Evolutionary conservation across 2,888 invertebrate species (phyloP), one percentile per base, ranked within the genome.

Genomic region (Teleiodes luculella): DNA sequence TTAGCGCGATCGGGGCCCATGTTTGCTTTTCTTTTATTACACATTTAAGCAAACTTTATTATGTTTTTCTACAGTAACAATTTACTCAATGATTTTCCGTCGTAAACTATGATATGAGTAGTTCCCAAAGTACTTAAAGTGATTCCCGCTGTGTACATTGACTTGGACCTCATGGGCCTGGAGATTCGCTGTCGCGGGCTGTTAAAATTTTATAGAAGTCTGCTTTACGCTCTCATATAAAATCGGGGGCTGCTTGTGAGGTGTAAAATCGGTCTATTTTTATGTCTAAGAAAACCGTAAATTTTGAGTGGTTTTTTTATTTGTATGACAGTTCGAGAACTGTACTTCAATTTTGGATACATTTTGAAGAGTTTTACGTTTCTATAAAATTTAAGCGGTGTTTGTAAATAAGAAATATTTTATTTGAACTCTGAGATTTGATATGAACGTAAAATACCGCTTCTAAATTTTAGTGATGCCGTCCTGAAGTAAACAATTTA

Each of bases 191-290:
- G 71, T 72, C 72, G 70, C 63, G 72, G 64, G 64, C 73, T 70
- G 77, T 86, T 82, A 84, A 85, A 80, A 65, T 80, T 83, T 86
- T 86, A 86, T 86, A 80, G 84, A 76, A 78, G 73, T 65, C 69
- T 71, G 60, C 69, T 81, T 86, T 85, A 86, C 72, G 79, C 61
- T 62, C 62, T 62, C 74, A 67, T 78, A 85, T 84, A 85, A 85
- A 83, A 82, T 78, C 74, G 70, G 78, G 72, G 69, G 76, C 72
- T 75, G 69, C 75, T 77, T 73, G 76, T 65, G 76, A 85, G 80
- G 83, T 85, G 86, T 82, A 78, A 84, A 86, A 83, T 83, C 74
- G 74, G 77, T 80, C 79, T 80, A 83, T 83, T 86, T 85, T 88
- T 85, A 83, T 78, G 76, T 76, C 72, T 70, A 72, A 66, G 65